phyloP scores from a whole-genome alignment of 2,888 invertebrate genomes.

The Luffia ferchaultella region DNA sequence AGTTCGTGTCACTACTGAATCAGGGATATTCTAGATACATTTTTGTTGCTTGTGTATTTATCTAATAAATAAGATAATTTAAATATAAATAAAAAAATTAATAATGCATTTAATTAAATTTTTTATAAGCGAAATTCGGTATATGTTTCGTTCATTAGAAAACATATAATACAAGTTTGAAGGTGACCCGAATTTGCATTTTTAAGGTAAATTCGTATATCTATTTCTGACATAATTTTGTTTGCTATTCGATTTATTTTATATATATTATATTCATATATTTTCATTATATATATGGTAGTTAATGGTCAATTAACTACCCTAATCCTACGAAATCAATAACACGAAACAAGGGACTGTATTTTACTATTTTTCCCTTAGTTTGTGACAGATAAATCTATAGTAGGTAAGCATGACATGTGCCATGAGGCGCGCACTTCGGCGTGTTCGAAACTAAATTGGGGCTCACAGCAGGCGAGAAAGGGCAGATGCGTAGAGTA shows the following conservation, averaged over 20 bases:
- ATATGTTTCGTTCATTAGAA: slow-evolving; percentile 1
- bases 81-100: neutral
- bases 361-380: neutral
- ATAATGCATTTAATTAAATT: slow-evolving; percentile 1
- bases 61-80: slow-evolving; percentile 1
- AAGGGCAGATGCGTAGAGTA: too few species aligned
- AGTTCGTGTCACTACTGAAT: slow-evolving; percentile 1
- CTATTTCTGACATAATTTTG: neutral
- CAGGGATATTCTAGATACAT: slow-evolving; percentile 2
- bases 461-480: too few species aligned
- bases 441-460: too few species aligned
- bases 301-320: neutral
- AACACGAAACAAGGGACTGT: slow-evolving; percentile 1
- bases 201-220: slow-evolving; percentile 2
- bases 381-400: slow-evolving; percentile 2
- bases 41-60: slow-evolving; percentile 1
- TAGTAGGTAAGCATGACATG: too few species aligned
- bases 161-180: slow-evolving; percentile 1
- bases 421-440: too few species aligned
- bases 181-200: neutral
- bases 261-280: neutral
- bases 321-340: neutral
- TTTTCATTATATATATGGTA: neutral
- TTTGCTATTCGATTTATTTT: slow-evolving; percentile 1
- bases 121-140: slow-evolving; percentile 1